A percentile compares a stretch with the other conserved stretches of the same genome.
Evolutionary conservation across 1,140 invertebrate species (phyloP).

Genomic region (Lordiphosa stackelbergi): DNA sequence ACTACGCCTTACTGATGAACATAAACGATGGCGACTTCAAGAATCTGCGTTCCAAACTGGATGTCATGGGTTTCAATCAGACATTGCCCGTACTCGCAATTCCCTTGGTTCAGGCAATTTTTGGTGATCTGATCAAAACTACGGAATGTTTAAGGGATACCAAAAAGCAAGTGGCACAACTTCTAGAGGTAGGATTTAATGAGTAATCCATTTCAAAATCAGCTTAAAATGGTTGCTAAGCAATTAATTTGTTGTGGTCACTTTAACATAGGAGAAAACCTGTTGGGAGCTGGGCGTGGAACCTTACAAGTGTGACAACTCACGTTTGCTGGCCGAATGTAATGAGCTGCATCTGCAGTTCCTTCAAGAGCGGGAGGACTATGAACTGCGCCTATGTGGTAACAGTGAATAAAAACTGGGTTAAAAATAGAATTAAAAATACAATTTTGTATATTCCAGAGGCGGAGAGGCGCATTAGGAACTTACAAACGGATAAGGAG

Average conservation of each 20-base stretch:
- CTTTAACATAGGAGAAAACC: constrained; percentile 78
- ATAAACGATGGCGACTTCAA: constrained; percentile 65
- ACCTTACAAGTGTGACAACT: constrained; percentile 84
- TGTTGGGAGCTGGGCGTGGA: constrained; percentile 79
- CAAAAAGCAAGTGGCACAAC: constrained; percentile 54
- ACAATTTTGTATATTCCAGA: constrained; percentile 28
- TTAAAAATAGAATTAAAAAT: neutral
- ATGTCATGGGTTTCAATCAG: constrained; percentile 71
- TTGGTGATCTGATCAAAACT: constrained; percentile 85
- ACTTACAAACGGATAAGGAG: constrained; percentile 61
- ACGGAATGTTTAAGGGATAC: constrained; percentile 84
- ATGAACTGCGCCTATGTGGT: constrained; percentile 63
- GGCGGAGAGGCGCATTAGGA: constrained; percentile 45
- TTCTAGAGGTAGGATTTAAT: constrained; percentile 62
- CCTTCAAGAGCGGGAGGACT: constrained; percentile 80
- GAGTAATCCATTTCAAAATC: neutral
- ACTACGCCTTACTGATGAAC: constrained; percentile 33
- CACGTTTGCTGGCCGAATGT: constrained; percentile 81
- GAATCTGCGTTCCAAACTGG: constrained; percentile 68
- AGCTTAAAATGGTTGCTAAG: constrained; percentile 35
- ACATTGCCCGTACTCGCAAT: constrained; percentile 76
- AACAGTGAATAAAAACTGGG: neutral
- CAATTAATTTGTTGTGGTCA: constrained; percentile 26
- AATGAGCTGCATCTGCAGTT: constrained; percentile 84
- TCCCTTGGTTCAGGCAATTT: constrained; percentile 83